Evolutionary conservation across 2,113 vertebrate species (phyloP), one percentile per base, ranked within the genome.

Genomic region (Origma solitaria): DNA sequence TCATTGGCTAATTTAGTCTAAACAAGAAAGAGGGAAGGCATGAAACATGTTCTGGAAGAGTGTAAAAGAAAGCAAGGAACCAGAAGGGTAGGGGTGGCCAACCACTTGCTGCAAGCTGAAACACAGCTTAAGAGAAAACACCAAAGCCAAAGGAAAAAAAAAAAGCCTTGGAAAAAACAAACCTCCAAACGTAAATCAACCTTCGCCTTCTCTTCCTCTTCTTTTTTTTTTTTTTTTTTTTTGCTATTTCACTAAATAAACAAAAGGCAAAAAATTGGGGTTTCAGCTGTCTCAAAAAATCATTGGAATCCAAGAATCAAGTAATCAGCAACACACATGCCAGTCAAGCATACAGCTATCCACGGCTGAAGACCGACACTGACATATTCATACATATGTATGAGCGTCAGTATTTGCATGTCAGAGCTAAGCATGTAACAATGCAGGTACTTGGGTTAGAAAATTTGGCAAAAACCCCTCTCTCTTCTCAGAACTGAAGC

Each of bases 1-100:
- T 97, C 97, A 97, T 97, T 97, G 97, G 96, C 96, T 97, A 97
- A 97, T 97, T 97, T 97, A 97, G 96, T 96, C 96, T 97, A 97
- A 97, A 97, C 96, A 97, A 97, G 97, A 97, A 97, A 97, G 95
- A 97, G 69, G 96, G 95, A 96, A 97, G 96, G 95, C 96, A 97
- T 97, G 95, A 97, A 97, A 97, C 96, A 97, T 97, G 96, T 97
- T 97, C 96, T 95, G 97, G 96, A 96, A 97, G 96, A 97, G 81
- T 94, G 96, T 95, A 97, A 95, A 97, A 97, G 97, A 95, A 97
- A 97, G 95, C 95, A 97, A 96, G 93, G 93, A 95, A 92, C 94
- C 97, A 97, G 96, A 97, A 97, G 96, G 95, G 95, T 97, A 97
- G 96, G 95, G 96, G 95, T 97, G 96, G 96, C 96, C 96, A 97